Evolutionary conservation across 2,113 vertebrate species (phyloP), one percentile per base, ranked within the genome.

Genomic region (Cichladusa arquata): DNA sequence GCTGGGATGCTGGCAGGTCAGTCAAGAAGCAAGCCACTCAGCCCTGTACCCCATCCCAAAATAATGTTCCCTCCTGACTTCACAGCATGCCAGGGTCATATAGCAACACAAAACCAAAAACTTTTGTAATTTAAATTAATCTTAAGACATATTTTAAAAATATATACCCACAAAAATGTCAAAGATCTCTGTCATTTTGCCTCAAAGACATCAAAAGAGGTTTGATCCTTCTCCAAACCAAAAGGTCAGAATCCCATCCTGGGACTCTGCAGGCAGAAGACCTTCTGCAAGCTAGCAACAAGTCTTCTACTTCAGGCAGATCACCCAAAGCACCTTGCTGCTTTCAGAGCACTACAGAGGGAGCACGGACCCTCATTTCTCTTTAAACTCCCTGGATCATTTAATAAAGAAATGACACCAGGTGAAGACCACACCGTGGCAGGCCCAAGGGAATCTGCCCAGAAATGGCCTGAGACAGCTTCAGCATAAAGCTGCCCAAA

Each of bases 401-500:
- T 93, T 88, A 22, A 82, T 71, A 61, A 36, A 81, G 65, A 86
- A 81, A 81, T 72, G 5, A 33, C 42, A 56, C 18, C 14, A 67
- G 50, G 19, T 2, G 3, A 69, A 19, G 19, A 48, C 48, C 0
- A 58, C 60, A 47, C 17, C 17, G 34, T 1, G 8, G 69, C 50
- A 83, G 42, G 56, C 88, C 57, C 25, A 51, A 26, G 34, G 34
- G 9, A 71, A 86, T 40, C 44, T 81, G 44, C 40, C 45, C 57
- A 74, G 57, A 79, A 85, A 72, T 29, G 34, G 84, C 54, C 42
- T 87, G 66, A 76, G 77, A 48, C 60, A 70, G 31, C 72, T 86
- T 94, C 65, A 78, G 51, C 26, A 67, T 48, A 70, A 89, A 91
- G 61, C n/a, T 69, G 65, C 70, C 45, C 50, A 72, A 54, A 87